Conservation (phyloP, 2,113 vertebrate genomes). For the Vireo altiloquus region DNA sequence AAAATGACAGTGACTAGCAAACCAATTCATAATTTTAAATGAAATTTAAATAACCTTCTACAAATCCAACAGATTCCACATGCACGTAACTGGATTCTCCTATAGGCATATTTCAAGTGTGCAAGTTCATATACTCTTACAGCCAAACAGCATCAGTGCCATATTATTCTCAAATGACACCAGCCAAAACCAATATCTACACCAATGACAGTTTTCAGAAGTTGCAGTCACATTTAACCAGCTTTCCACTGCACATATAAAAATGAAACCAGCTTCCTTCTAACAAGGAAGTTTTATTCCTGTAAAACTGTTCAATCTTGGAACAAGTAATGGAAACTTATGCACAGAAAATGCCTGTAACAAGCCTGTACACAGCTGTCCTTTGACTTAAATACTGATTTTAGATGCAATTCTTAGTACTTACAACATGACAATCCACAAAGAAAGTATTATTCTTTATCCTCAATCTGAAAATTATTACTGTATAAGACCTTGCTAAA, state of each 20-base stretch:
- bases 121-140: background rate
- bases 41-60: background rate
- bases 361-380: background rate
- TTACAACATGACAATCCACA: background rate
- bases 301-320: background rate
- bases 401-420: background rate
- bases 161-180: background rate
- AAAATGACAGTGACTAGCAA: background rate
- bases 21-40: background rate
- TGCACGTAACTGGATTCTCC: background rate
- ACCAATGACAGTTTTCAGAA: background rate
- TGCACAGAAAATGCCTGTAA: background rate
- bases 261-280: background rate
- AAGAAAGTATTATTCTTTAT: background rate
- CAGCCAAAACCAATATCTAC: background rate
- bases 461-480: background rate
- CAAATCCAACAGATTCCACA: background rate
- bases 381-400: background rate
- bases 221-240: background rate
- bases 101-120: background rate
- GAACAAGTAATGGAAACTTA: background rate
- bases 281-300: background rate
- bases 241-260: background rate
- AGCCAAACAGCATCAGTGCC: background rate
- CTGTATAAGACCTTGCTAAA: background rate